Evolutionary conservation across 2,113 vertebrate species (phyloP).

Genomic region (Sylvia atricapilla): DNA sequence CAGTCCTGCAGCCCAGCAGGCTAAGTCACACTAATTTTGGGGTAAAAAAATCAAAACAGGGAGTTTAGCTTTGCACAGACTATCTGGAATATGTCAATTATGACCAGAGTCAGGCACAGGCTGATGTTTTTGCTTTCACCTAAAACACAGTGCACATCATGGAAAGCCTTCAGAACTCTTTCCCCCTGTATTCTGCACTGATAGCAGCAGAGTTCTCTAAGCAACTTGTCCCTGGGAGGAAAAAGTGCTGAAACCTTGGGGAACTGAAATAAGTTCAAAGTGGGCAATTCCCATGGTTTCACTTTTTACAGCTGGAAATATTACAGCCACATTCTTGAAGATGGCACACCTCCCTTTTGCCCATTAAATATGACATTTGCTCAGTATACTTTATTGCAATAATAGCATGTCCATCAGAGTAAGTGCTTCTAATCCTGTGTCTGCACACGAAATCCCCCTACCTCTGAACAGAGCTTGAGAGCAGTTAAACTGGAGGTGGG

Average conservation of each 20-base stretch:
- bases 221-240: background rate
- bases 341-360: background rate
- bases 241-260: background rate
- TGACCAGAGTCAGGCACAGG: background rate
- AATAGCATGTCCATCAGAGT: background rate
- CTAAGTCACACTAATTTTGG: background rate
- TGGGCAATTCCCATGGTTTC: background rate
- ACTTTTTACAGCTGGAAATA: background rate
- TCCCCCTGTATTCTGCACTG: background rate
- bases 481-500: background rate
- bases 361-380: background rate
- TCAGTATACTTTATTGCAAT: conserved; percentile 43
- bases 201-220: background rate
- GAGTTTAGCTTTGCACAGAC: background rate
- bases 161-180: background rate
- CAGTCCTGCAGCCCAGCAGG: background rate
- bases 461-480: background rate
- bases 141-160: background rate
- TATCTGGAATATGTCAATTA: background rate
- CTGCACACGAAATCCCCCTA: background rate
- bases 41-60: background rate
- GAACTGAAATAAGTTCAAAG: background rate
- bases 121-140: background rate
- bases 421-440: background rate
- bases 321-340: background rate